Evolutionary conservation across 2,888 invertebrate species (phyloP).

Genomic region (Eupeodes latifasciatus): DNA sequence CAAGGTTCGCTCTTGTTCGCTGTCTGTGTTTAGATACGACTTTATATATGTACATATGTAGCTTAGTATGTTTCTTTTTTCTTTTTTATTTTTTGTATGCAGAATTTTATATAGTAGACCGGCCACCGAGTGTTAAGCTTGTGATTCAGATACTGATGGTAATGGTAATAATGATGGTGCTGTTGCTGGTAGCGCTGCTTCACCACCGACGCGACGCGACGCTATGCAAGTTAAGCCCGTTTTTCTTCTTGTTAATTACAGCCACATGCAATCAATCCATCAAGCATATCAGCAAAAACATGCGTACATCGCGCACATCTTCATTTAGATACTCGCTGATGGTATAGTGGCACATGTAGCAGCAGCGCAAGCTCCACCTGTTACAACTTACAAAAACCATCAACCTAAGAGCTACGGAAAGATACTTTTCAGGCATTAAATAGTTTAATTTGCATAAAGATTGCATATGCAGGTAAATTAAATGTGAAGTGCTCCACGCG

Average conservation of each 20-base stretch:
- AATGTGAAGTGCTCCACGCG: conserved; percentile 14
- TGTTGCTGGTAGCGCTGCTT: background rate
- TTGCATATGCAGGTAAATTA: conserved; percentile 9
- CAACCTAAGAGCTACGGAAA: conserved; percentile 1
- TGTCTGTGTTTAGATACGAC: conserved; percentile 29
- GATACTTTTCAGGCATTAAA: conserved; percentile 38
- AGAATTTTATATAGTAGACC: background rate
- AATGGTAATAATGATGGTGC: too few relatives aligned
- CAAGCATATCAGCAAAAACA: conserved; percentile 58
- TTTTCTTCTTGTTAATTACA: conserved; percentile 62
- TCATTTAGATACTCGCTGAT: conserved; percentile 32
- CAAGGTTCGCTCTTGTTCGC: conserved; percentile 51
- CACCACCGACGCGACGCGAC: background rate
- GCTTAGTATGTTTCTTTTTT: background rate
- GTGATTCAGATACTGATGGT: conserved; percentile 1
- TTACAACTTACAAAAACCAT: conserved; percentile 1
- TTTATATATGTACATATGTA: too few relatives aligned
- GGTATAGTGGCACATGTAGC: background rate
- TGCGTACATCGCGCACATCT: conserved; percentile 70
- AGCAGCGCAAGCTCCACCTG: conserved; percentile 26
- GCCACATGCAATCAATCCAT: conserved; percentile 70
- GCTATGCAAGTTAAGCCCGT: conserved; percentile 6
- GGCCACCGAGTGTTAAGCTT: conserved; percentile 21
- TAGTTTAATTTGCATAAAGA: conserved; percentile 66
- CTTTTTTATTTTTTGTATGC: background rate